phyloP scores from a whole-genome alignment of 1,140 invertebrate species.

The Listronotus bonariensis region DNA sequence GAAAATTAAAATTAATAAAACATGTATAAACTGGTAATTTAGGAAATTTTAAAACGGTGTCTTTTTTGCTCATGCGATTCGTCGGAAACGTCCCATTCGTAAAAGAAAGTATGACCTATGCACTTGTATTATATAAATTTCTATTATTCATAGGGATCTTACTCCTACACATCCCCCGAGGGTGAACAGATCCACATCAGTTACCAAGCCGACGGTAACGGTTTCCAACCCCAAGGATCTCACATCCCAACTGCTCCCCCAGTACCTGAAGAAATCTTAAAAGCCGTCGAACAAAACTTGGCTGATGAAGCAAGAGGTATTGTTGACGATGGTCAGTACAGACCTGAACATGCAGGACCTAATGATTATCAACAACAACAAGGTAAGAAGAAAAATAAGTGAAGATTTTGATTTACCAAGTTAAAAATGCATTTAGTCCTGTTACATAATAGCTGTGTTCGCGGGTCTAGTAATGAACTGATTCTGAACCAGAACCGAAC shows the following conservation, averaged over 20 bases:
- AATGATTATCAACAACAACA: constrained; percentile 17
- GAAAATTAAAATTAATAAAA: too few species aligned
- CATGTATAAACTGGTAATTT: too few species aligned
- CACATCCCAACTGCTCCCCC: constrained; percentile 61
- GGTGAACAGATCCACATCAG: constrained; percentile 59
- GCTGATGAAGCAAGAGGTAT: constrained; percentile 49
- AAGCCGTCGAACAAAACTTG: too few species aligned
- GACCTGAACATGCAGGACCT: constrained; percentile 30
- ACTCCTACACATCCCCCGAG: constrained; percentile 62
- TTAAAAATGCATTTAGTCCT: too few species aligned
- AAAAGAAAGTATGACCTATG: too few species aligned
- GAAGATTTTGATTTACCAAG: constrained; percentile 1
- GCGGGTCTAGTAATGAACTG: too few species aligned
- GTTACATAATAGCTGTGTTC: too few species aligned
- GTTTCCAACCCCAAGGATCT: constrained; percentile 59
- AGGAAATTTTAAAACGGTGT: too few species aligned
- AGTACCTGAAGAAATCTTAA: constrained; percentile 58
- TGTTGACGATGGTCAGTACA: constrained; percentile 48
- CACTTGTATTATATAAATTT: neutral
- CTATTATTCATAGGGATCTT: constrained; percentile 60
- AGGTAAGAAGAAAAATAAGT: too few species aligned
- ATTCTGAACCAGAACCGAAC: too few species aligned
- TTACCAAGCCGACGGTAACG: constrained; percentile 63
- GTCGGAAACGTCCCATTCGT: too few species aligned
- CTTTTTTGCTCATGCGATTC: too few species aligned